These are phyloP conservation scores for Nycteola revayana DNA, from an alignment of 2,888 invertebrate species.

Conservation along the genomic window DNA sequence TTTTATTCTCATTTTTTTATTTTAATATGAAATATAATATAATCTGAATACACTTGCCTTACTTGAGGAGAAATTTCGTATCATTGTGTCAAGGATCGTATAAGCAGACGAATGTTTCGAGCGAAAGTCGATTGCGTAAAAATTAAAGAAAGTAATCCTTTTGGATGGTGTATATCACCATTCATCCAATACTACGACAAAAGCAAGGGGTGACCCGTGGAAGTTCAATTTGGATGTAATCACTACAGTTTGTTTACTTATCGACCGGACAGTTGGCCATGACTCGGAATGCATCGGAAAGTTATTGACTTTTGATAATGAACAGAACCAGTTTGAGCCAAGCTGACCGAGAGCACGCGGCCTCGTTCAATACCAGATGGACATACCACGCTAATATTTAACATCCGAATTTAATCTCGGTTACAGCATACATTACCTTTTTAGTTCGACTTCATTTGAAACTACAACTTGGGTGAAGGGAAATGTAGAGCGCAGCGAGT, in stretches of 20 bases:
- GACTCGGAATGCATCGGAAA: constrained; percentile 78
- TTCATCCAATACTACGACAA: constrained; percentile 3
- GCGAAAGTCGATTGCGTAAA: constrained; percentile 48
- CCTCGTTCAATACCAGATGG: constrained; percentile 73
- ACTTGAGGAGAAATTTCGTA: constrained; percentile 24
- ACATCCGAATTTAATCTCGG: constrained; percentile 34
- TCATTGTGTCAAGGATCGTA: constrained; percentile 22
- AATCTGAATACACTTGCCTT: too few species aligned
- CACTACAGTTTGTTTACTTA: constrained; percentile 15
- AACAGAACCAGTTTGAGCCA: constrained; percentile 72
- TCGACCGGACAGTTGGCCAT: constrained; percentile 65
- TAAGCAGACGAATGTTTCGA: constrained; percentile 16
- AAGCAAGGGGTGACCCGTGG: background rate
- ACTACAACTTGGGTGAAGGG: constrained; percentile 29
- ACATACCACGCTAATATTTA: constrained; percentile 40
- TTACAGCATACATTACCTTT: constrained; percentile 48
- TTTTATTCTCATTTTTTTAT: too few species aligned
- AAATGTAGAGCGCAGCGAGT: constrained; percentile 43
- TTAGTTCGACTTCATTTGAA: constrained; percentile 25
- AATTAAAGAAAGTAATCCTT: constrained; percentile 45
- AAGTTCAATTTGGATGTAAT: too few species aligned
- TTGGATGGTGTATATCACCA: constrained; percentile 31
- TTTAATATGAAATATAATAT: too few species aligned
- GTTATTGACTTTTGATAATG: constrained; percentile 83
- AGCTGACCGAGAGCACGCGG: constrained; percentile 73